Evolutionary conservation across 1,140 invertebrate species (phyloP), one percentile per base, ranked within the genome.

Genomic region (Adelges cooleyi): DNA sequence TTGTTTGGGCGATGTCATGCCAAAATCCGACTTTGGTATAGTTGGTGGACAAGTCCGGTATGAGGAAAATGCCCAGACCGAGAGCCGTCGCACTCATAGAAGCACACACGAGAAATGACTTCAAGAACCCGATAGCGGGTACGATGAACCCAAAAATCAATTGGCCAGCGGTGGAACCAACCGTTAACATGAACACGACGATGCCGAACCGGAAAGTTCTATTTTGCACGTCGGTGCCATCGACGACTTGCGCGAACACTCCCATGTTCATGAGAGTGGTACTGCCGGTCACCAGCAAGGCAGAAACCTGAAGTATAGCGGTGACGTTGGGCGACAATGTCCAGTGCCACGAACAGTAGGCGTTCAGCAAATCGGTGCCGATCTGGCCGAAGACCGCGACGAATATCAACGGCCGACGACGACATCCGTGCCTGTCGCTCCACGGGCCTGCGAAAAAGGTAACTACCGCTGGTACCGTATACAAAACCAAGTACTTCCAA

Each of bases 331-430:
- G 54, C 40, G 54, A 59, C 17, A 59, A 38, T 6, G 54, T 44
- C 54, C 54, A 59, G 18, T 20, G 23, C 23, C 44, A 11, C n/a
- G 42, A 6, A 17, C 54, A 59, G 40, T 46, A 59, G n/a, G 46
- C 9, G 3, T 38, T 44, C 54, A 46, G 8, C n/a, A 4, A 0
- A 40, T 56, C 40, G 9, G 54, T 13, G 5, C n/a, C 0, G 17
- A 69, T 62, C 25, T 67, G 54, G 3, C 69, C 69, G 10, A 53
- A 22, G 13, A 75, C 70, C 2, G 78, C 72, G 5, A 78, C 36
- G 2, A 77, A 53, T 25, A 80, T 69, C 1, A 77, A 73, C 5
- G 76, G 67, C 69, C 77, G 78, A 29, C 77, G 68, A 10, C 76
- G 72, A 15, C 69, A 44, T 18, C 67, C 69, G 46, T 70, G 67